Percentiles rank a stretch among this genome's conserved stretches.
phyloP scores from a whole-genome alignment of 2,113 vertebrate species.

The Heterotis niloticus region DNA sequence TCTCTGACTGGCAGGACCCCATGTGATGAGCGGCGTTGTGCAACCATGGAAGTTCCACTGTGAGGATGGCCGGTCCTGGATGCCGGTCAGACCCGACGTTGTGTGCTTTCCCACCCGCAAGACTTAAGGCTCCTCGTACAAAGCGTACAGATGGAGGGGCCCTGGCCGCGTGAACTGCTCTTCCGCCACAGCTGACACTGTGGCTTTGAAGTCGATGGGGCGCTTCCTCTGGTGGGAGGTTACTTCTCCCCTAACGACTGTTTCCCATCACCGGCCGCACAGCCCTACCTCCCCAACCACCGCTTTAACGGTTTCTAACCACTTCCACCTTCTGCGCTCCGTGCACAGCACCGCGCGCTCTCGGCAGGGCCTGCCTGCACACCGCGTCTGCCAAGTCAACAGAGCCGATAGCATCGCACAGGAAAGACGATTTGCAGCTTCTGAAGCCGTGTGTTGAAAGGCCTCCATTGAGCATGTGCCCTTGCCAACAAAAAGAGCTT shows the following conservation, averaged over 20 bases:
- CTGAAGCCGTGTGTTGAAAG: conserved; percentile 33
- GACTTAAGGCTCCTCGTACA: background rate
- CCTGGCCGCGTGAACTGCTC: conserved; percentile 37
- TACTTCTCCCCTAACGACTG: conserved; percentile 76
- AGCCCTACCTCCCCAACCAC: conserved; percentile 82
- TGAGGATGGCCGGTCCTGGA: background rate
- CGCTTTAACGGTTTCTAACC: conserved; percentile 83
- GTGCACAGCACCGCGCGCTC: conserved; percentile 36
- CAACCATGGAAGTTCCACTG: background rate
- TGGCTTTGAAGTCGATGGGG: conserved; percentile 63
- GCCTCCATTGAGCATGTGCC: conserved; percentile 24
- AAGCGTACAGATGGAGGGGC: conserved; percentile 12
- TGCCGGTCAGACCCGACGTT: background rate
- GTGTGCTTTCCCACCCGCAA: background rate
- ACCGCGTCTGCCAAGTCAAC: conserved; percentile 56
- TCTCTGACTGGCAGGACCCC: background rate
- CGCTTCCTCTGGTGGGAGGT: conserved; percentile 70
- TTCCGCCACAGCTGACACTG: conserved; percentile 67
- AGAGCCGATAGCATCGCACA: conserved; percentile 69
- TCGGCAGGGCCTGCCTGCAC: conserved; percentile 44
- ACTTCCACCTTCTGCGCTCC: conserved; percentile 76
- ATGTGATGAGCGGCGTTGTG: background rate
- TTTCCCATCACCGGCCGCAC: conserved; percentile 86
- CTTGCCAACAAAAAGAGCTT: conserved; percentile 37
- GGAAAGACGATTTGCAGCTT: conserved; percentile 54